Evolutionary conservation across 2,797 vertebrate genomes (phyloP).

Genomic region (Protosalanx chinensis): DNA sequence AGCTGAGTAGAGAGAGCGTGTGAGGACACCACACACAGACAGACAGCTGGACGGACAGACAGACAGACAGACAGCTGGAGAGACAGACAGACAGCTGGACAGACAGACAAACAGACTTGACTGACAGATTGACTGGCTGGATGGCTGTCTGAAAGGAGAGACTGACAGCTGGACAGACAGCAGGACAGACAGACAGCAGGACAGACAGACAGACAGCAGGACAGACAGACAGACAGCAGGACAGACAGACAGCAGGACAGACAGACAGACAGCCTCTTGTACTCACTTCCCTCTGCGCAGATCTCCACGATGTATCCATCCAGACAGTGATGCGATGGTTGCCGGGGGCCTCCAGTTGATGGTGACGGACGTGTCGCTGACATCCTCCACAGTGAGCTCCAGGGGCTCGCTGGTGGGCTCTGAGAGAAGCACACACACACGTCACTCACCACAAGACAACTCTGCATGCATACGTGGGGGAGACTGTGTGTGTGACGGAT

Average conservation of each 20-base stretch:
- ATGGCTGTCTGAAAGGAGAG: too few relatives aligned
- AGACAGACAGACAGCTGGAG: background rate
- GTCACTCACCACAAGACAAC: background rate
- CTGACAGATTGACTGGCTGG: too few relatives aligned
- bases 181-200: background rate
- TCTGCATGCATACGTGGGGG: too few relatives aligned
- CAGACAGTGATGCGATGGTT: constrained; percentile 69
- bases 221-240: too few relatives aligned
- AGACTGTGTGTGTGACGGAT: too few relatives aligned
- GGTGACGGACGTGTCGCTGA: constrained; percentile 81
- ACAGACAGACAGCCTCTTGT: background rate
- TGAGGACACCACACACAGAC: background rate
- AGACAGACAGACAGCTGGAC: too few relatives aligned
- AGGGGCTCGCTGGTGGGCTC: constrained; percentile 85
- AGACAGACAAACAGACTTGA: too few relatives aligned
- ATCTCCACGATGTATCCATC: constrained; percentile 89
- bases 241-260: too few relatives aligned
- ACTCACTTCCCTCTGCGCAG: constrained; percentile 91
- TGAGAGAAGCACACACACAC: constrained; percentile 42
- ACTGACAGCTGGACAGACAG: too few relatives aligned
- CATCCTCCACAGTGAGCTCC: constrained; percentile 83
- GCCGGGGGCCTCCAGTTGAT: constrained; percentile 91
- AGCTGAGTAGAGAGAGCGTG: background rate
- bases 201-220: too few relatives aligned
- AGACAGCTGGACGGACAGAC: background rate